Conservation (phyloP, 92 coral and sea anemone genomes). For the Porites lobata region DNA sequence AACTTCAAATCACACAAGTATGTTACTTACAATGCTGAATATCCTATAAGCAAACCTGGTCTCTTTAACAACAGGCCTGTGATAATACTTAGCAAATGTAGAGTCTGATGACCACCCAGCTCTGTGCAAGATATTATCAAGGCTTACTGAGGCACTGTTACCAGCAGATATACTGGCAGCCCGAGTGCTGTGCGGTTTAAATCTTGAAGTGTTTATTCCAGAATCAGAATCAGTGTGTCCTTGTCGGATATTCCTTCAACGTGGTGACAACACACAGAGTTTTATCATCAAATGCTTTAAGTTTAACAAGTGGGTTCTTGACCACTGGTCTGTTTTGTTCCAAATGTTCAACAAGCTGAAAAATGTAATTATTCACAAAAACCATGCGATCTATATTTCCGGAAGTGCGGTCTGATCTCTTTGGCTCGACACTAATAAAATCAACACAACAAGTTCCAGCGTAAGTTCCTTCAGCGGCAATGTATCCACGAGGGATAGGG, state of each 20-base stretch:
- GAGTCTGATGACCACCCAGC: slow-evolving; percentile 61
- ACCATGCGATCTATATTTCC: slow-evolving; percentile 45
- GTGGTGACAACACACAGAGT: slow-evolving; percentile 28
- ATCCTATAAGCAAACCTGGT: neutral
- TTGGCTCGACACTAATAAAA: slow-evolving; percentile 50
- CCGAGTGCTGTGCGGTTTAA: slow-evolving; percentile 45
- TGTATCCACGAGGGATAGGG: neutral
- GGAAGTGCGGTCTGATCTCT: slow-evolving; percentile 56
- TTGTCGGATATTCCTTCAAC: slow-evolving; percentile 27
- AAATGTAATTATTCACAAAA: slow-evolving; percentile 12
- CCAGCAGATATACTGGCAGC: slow-evolving; percentile 62
- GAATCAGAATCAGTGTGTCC: slow-evolving; percentile 3
- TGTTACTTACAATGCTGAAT: slow-evolving; percentile 28
- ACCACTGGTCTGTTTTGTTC: too few species aligned
- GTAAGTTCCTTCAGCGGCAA: slow-evolving; percentile 55
- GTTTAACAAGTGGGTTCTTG: too few species aligned
- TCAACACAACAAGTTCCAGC: slow-evolving; percentile 43
- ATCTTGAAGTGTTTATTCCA: slow-evolving; percentile 35
- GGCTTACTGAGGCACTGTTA: slow-evolving; percentile 21
- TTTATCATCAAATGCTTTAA: too few species aligned
- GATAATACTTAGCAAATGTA: slow-evolving; percentile 7
- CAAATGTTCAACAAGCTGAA: slow-evolving; percentile 20
- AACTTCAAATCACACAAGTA: neutral
- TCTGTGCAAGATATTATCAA: neutral
- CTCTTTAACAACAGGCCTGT: slow-evolving; percentile 19